Evolutionary conservation across 2,113 vertebrate species (phyloP).

Genomic region (Calypte anna): DNA sequence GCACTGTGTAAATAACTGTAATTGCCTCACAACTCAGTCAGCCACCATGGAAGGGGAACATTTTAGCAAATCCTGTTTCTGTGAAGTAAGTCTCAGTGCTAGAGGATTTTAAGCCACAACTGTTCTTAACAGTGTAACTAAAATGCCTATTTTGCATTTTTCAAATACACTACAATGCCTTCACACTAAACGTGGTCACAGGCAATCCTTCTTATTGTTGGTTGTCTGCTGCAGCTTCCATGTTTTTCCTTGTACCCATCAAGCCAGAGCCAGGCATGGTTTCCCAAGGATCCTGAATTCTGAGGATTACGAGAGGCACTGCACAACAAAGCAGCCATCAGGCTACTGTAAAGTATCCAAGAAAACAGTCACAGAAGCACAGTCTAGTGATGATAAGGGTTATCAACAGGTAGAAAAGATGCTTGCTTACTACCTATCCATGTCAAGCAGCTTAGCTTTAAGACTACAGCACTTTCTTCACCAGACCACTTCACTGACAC

Average conservation of each 20-base stretch:
- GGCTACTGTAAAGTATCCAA: background rate
- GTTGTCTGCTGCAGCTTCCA: background rate
- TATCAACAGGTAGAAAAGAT: background rate
- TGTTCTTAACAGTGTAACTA: background rate
- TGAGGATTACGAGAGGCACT: background rate
- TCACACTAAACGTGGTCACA: background rate
- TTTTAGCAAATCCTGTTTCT: constrained; percentile 5
- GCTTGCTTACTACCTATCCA: background rate
- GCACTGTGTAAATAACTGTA: background rate
- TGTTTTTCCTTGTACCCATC: background rate
- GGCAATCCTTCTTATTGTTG: background rate
- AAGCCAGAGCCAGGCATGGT: background rate
- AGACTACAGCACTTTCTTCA: background rate
- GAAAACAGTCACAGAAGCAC: background rate
- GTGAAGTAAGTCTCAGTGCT: background rate
- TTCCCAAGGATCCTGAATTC: background rate
- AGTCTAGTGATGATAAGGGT: background rate
- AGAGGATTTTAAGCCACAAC: background rate
- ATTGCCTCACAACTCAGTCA: background rate
- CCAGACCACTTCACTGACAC: background rate
- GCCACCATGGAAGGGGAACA: background rate
- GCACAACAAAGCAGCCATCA: background rate
- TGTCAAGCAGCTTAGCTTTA: background rate
- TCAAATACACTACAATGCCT: background rate
- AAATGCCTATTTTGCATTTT: background rate